Conservation (phyloP, 2,797 vertebrate genomes). For the Percopsis omiscomaycus region DNA sequence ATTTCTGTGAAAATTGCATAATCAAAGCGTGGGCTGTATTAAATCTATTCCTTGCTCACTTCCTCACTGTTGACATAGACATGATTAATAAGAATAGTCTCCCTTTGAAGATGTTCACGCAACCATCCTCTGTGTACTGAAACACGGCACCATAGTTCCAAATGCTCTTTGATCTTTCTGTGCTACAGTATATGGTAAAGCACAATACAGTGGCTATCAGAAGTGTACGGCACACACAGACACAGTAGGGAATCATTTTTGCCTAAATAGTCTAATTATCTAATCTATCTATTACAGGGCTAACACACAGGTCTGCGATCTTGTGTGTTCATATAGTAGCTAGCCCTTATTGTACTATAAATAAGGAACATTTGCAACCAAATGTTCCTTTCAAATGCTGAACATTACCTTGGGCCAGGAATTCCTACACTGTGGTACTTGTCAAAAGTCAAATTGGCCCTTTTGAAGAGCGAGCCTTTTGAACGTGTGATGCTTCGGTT, state of each 20-base stretch:
- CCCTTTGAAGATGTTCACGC: conserved; percentile 73
- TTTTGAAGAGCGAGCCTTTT: conserved; percentile 60
- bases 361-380: background rate
- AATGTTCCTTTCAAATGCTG: conserved; percentile 51
- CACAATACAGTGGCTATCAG: conserved; percentile 45
- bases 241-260: conserved; percentile 39
- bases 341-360: background rate
- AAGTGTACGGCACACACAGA: conserved; percentile 30
- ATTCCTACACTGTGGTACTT: conserved; percentile 30
- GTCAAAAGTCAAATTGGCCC: conserved; percentile 42
- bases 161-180: conserved; percentile 71
- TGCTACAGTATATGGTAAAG: conserved; percentile 29
- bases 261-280: conserved; percentile 37
- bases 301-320: too few relatives aligned
- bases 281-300: background rate
- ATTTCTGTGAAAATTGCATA: conserved; percentile 56
- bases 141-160: conserved; percentile 60
- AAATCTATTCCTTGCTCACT: conserved; percentile 49
- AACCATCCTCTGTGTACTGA: conserved; percentile 56
- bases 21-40: conserved; percentile 58
- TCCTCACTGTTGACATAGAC: conserved; percentile 53
- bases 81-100: conserved; percentile 63
- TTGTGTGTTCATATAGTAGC: too few relatives aligned
- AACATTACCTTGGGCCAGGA: conserved; percentile 46
- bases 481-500: conserved; percentile 13